Evolutionary conservation across 1,140 invertebrate species (phyloP), one percentile per base, ranked within the genome.

Genomic region (Lepidurus arcticus): DNA sequence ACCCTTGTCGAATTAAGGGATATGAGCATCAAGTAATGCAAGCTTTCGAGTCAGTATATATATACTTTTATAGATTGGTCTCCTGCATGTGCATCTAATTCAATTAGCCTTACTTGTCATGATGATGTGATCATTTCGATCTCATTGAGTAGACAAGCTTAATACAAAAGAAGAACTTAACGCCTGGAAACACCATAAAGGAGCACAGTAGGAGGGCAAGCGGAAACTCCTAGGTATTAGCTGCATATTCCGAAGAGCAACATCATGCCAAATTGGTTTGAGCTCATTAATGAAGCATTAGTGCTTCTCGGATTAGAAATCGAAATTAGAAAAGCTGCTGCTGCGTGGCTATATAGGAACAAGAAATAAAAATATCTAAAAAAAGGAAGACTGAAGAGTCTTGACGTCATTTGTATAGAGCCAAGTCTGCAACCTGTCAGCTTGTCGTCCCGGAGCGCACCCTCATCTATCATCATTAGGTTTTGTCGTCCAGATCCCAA

Each of bases 381-480:
- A 21, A 21, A 7, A 65, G 47, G 21, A 65, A 65, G n/a, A 34
- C 2, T 34, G 34, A 34, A 34, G 34, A 34, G 34, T 34, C 34
- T 21, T 21, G 13, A 65, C 53, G 21, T 65, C 6, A 21, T 65
- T n/a, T 65, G 21, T 21, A 21, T 16, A 16, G 53, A 65, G 53
- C 53, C 5, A 65, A 65, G 53, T 65, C 53, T 65, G 53, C 21
- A 65, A 16, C 53, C 53, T 65, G 53, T 65, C 53, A 65, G 53
- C 53, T 65, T 65, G 53, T 65, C 53, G 21, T 65, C 53, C 53
- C 13, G 4, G 0, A 65, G 53, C 53, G 53, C 53, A 65, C 53
- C 53, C 5, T 65, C 53, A 65, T 65, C 53, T 65, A 65, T 65
- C 53, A 65, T 65, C 53, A 65, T 65, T 65, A 65, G 13, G 53